Base-by-base conservation (phyloP, 2,888 invertebrate species). In the Drosophila mimica region DNA sequence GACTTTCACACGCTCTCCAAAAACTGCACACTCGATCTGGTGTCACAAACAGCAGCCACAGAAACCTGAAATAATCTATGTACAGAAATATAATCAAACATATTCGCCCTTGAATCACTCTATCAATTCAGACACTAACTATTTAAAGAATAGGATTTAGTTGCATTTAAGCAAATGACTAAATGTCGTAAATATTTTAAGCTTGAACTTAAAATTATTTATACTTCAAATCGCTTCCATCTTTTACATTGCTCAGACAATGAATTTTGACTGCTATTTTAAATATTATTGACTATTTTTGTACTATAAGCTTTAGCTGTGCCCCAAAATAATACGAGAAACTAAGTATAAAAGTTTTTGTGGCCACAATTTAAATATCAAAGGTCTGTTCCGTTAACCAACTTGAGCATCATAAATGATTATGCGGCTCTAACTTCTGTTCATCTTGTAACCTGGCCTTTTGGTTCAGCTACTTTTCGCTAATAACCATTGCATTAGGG, bases 1-100 rank as follows among this genome's bases (percentile, higher is more conserved):
- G 88, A 86, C 83, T 82, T 88, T 80, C 81, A 81, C 74, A 76
- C 61, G 65, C 72, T 71, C 82, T 74, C 78, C 74, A 70, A 85
- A 79, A 82, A 81, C 76, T 82, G 76, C 74, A 82, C 85, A 78
- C 83, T 84, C 76, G 74, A 87, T 82, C 76, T 63, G 73, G 61
- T 85, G 85, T 88, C 85, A 85, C 65, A 64, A 83, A 69, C 86
- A 85, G 86, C 71, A 73, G 81, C 53, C 40, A 61, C 72, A 67
- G 46, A 52, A 38, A 67, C 49, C 70, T 69, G 54, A 71, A 64
- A 56, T 74, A 74, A 64, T 64, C 38, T n/a, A 63, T 43, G 49
- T 59, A 43, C 43, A 51, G 13, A 46, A 36, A 36, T 25, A 20
- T 6, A 25, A 25, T 43, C 11, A 28, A 25, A 2, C 8, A 13